These are phyloP conservation scores for Conus betulinus DNA, from an alignment of 1,140 invertebrate genomes.

Conservation along the genomic window DNA sequence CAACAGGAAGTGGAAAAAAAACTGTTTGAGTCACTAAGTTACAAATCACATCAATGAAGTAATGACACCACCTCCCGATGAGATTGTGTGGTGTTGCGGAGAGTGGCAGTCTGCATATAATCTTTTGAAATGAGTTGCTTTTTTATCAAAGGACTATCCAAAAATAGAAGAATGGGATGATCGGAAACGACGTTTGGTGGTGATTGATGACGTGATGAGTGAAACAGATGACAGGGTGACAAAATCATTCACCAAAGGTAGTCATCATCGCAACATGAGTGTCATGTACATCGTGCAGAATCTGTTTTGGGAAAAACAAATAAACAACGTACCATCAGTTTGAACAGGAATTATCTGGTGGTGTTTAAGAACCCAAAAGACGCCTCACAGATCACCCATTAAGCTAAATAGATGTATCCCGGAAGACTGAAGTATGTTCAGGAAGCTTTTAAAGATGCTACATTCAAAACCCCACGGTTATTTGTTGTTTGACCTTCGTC, in stretches of 20 bases:
- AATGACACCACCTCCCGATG: neutral
- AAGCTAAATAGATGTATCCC: neutral
- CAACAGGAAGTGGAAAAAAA: neutral
- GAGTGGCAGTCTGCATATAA: neutral
- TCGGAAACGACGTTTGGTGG: neutral
- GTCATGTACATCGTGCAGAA: neutral
- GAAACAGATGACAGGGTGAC: neutral
- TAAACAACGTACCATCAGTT: neutral
- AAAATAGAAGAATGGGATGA: neutral
- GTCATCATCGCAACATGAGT: neutral
- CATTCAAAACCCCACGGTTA: neutral
- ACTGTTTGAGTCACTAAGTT: neutral
- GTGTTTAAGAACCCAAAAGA: neutral
- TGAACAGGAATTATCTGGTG: neutral
- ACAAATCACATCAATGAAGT: neutral
- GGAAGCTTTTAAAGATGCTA: neutral
- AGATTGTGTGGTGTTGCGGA: conserved; percentile 10
- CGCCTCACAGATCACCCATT: neutral
- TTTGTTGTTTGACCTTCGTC: neutral
- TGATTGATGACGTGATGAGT: neutral
- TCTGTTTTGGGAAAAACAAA: neutral
- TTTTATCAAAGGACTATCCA: neutral
- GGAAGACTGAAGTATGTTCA: neutral
- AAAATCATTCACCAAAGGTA: neutral
- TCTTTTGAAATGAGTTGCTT: neutral